phyloP scores from a whole-genome alignment of 37 sponge, comb jelly and placozoan species.

The Crambe crambe region DNA sequence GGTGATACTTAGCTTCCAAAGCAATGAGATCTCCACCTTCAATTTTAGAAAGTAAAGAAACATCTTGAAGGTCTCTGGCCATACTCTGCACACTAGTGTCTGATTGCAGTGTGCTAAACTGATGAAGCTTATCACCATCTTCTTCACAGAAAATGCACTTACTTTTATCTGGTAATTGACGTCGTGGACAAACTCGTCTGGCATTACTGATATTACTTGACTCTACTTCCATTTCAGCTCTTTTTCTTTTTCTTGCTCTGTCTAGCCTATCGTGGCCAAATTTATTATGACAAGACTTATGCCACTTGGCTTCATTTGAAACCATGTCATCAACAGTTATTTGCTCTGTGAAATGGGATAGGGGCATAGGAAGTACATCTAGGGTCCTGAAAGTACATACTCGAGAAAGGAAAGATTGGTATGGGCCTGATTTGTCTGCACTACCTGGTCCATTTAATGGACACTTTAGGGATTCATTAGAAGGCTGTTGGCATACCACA shows the following conservation, averaged over 20 bases:
- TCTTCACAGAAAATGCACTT: background rate
- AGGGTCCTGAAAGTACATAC: background rate
- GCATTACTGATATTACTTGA: background rate
- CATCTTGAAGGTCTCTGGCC: too few species aligned
- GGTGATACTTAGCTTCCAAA: too few species aligned
- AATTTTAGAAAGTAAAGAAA: background rate
- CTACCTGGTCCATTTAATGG: too few species aligned
- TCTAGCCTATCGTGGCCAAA: too few species aligned
- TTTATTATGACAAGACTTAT: too few species aligned
- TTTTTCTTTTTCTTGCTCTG: background rate
- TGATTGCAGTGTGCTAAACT: too few species aligned
- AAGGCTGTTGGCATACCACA: too few species aligned
- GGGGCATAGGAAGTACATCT: background rate
- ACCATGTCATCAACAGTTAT: background rate
- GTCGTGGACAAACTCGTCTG: too few species aligned
- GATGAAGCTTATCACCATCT: background rate
- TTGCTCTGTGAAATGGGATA: background rate
- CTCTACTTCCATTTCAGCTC: background rate
- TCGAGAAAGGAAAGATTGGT: background rate
- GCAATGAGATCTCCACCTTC: slow-evolving; percentile 21
- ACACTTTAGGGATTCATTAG: too few species aligned
- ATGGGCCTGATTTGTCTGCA: too few species aligned
- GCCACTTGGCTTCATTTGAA: slow-evolving; percentile 1
- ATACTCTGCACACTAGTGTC: too few species aligned
- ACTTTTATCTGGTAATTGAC: too few species aligned